A percentile compares a stretch with the other conserved stretches of the same genome.
phyloP scores from a whole-genome alignment of 2,888 invertebrate genomes.

The Ommatoiulus sabulosus region DNA sequence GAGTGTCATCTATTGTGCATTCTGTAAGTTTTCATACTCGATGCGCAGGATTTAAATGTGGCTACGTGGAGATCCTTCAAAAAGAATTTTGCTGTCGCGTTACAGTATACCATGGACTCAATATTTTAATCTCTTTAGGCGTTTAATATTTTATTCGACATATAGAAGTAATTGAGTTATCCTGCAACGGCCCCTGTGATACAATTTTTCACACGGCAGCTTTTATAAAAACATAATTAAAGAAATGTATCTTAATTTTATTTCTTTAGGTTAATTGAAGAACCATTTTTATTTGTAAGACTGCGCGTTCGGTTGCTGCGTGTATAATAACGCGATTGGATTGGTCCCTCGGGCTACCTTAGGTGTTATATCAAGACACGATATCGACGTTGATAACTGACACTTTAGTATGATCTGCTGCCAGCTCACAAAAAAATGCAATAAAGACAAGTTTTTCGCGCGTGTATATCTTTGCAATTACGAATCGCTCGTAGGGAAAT shows the following conservation, averaged over 20 bases:
- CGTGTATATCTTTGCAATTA: slow-evolving; percentile 29
- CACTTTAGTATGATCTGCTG: not conserved
- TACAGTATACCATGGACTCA: too few relatives aligned
- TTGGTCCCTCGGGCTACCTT: not conserved
- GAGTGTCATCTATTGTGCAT: not conserved
- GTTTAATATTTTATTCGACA: too few relatives aligned
- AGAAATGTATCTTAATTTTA: not conserved
- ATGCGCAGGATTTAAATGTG: too few relatives aligned
- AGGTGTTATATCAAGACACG: not conserved
- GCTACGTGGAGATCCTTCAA: too few relatives aligned
- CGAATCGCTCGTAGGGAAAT: slow-evolving; percentile 13
- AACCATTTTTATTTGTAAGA: not conserved
- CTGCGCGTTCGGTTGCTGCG: not conserved
- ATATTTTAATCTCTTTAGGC: too few relatives aligned
- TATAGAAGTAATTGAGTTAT: too few relatives aligned
- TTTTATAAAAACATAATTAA: not conserved
- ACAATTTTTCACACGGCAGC: not conserved
- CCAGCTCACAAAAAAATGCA: not conserved
- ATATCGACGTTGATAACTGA: slow-evolving; percentile 11
- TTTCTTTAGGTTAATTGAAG: not conserved
- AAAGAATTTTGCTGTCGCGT: too few relatives aligned
- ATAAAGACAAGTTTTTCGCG: not conserved
- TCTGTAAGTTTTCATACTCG: not conserved
- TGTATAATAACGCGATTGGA: not conserved
- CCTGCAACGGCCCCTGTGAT: too few relatives aligned